phyloP scores from a whole-genome alignment of 2,888 invertebrate species.

The Aphidius colemani region DNA sequence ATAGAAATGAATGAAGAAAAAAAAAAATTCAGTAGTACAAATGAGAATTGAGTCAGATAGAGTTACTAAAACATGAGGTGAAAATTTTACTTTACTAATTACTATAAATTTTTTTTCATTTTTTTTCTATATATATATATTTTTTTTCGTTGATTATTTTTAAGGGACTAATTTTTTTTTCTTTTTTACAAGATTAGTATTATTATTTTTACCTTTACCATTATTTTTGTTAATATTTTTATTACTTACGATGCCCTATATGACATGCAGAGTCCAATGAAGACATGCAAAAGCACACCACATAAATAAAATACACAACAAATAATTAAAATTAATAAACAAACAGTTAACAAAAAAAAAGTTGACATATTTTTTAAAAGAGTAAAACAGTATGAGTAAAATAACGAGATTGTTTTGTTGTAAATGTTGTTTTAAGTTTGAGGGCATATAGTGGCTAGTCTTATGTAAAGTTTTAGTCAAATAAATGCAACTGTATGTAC shows the following conservation, averaged over 20 bases:
- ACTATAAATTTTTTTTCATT: background rate
- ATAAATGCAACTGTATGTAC: no score
- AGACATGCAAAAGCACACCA: constrained; percentile 59
- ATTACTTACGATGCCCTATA: constrained; percentile 60
- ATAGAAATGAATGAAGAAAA: background rate
- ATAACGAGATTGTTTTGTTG: no score
- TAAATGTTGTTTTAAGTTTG: no score
- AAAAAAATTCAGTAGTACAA: background rate
- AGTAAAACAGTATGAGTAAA: no score
- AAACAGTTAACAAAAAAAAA: background rate
- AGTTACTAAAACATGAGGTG: background rate
- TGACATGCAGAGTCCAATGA: constrained; percentile 60
- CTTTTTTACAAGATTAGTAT: background rate
- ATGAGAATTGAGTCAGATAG: background rate
- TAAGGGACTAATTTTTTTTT: background rate
- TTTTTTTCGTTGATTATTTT: background rate
- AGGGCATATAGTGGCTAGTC: no score
- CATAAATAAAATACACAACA: constrained; percentile 54
- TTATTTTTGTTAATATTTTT: constrained; percentile 40
- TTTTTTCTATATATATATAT: background rate
- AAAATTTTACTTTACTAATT: background rate
- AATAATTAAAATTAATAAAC: constrained; percentile 48
- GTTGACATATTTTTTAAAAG: background rate
- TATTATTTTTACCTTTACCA: constrained; percentile 6
- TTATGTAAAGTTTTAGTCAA: no score